Percentiles rank a stretch among this genome's conserved stretches.
phyloP scores from a whole-genome alignment of 2,888 invertebrate genomes.

The Globia sparganii region DNA sequence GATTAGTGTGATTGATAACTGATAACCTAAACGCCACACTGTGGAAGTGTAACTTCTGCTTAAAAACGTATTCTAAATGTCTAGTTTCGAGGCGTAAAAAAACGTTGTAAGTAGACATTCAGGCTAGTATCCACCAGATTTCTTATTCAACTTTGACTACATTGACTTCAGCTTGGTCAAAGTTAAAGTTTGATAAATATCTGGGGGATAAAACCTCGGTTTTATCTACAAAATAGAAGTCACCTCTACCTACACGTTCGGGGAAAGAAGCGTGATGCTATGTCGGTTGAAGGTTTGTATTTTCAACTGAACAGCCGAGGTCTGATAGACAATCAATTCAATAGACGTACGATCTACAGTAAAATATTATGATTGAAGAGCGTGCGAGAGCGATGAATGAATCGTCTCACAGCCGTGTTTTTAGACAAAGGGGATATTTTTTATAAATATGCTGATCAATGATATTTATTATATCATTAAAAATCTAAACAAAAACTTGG shows the following conservation, averaged over 20 bases:
- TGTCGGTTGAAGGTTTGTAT: background rate
- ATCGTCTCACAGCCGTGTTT: background rate
- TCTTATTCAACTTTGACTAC: background rate
- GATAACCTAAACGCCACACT: no score
- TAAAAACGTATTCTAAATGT: background rate
- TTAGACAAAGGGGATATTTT: background rate
- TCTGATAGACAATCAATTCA: background rate
- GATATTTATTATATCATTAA: background rate
- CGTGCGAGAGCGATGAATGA: background rate
- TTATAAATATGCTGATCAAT: conserved; percentile 7
- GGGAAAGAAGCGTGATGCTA: background rate
- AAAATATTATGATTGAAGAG: conserved; percentile 11
- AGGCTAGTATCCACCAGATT: background rate
- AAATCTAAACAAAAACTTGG: background rate
- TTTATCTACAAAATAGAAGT: background rate
- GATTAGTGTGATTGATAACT: no score
- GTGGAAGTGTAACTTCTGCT: background rate
- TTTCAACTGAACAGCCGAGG: background rate
- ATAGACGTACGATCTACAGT: background rate
- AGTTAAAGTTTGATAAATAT: background rate
- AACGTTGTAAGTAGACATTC: background rate
- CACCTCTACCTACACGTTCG: no score
- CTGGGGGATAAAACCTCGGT: no score
- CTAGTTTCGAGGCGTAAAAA: background rate
- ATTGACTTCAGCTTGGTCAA: background rate